Conservation (phyloP, 2,113 vertebrate genomes). For the Cromileptes altivelis region DNA sequence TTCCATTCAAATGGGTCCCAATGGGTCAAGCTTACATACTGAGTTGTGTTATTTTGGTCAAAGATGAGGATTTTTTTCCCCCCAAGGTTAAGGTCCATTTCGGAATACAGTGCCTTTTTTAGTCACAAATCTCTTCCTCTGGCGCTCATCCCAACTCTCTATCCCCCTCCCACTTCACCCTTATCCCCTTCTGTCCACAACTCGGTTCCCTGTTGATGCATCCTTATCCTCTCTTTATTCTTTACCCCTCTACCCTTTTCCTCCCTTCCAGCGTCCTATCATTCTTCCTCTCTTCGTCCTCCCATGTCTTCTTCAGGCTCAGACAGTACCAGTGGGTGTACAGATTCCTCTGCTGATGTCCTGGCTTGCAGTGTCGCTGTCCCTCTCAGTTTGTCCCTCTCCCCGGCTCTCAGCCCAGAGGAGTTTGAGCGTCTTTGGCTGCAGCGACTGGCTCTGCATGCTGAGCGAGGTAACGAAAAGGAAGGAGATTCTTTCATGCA, state of each 20-base stretch:
- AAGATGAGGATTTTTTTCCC: neutral
- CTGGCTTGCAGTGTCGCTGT: neutral
- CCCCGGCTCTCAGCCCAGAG: constrained; percentile 70
- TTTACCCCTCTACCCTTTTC: neutral
- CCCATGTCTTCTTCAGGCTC: constrained; percentile 20
- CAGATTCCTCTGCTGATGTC: constrained; percentile 17
- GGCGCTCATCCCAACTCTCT: constrained; percentile 2
- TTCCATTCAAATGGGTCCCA: neutral
- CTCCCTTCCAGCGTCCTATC: neutral
- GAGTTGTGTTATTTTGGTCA: constrained; percentile 3
- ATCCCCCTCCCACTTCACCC: neutral
- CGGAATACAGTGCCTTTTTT: constrained; percentile 14
- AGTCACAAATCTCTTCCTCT: constrained; percentile 20
- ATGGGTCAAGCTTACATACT: neutral
- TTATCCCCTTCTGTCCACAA: neutral
- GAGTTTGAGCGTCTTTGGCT: constrained; percentile 78
- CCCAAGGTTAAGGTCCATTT: neutral
- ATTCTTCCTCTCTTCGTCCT: neutral
- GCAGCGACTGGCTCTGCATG: constrained; percentile 22
- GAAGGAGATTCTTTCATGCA: neutral
- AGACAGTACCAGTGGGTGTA: neutral
- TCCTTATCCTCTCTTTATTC: neutral
- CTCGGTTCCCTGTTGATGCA: neutral
- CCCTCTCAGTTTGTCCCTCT: constrained; percentile 60
- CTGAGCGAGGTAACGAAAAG: constrained; percentile 49